These are phyloP conservation scores for Tenthredo distinguenda DNA, from an alignment of 2,888 invertebrate species.

Conservation along the genomic window DNA sequence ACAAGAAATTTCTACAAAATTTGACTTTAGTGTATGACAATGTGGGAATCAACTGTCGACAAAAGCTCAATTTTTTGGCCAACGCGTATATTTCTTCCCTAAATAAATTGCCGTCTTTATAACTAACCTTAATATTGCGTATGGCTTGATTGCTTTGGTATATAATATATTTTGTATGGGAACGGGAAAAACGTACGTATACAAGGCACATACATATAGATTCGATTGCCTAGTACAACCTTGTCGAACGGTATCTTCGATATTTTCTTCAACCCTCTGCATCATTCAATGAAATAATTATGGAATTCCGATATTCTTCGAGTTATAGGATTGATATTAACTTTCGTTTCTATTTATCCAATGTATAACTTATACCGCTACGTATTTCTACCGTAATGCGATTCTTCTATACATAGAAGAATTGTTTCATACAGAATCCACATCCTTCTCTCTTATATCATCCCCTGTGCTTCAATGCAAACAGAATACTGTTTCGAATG, in stretches of 20 bases:
- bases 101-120: neutral
- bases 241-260: neutral
- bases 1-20: no score
- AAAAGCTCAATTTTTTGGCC: neutral
- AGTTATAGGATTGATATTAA: neutral
- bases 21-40: no score
- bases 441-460: neutral
- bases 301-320: neutral
- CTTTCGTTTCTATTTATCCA: neutral
- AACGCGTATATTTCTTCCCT: neutral
- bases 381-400: neutral
- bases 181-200: neutral
- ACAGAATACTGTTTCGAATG: neutral
- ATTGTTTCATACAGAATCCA: neutral
- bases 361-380: neutral
- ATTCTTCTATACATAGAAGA: neutral
- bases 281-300: neutral
- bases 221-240: neutral
- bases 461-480: neutral
- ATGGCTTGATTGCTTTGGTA: neutral
- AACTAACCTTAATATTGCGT: neutral
- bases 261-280: neutral
- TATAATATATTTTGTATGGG: neutral
- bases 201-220: neutral
- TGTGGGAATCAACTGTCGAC: neutral